phyloP scores from a whole-genome alignment of 2,797 vertebrate species.

The Poeciliopsis presidionis region DNA sequence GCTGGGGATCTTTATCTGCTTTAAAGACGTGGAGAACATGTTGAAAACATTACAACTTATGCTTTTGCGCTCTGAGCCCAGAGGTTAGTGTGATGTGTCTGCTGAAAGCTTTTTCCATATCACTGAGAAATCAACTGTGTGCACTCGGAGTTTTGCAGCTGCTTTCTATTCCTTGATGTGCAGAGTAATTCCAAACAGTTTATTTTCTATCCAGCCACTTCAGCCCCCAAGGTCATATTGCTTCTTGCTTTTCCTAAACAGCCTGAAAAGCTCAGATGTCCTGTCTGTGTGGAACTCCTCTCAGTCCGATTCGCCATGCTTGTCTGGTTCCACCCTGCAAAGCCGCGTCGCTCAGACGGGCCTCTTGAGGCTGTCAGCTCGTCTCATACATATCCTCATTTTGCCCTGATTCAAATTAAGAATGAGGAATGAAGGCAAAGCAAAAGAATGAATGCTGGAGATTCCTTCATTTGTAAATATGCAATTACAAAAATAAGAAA shows the following conservation, averaged over 20 bases:
- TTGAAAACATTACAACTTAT: conserved; percentile 65
- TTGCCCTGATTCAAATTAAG: background rate
- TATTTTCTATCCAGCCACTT: conserved; percentile 82
- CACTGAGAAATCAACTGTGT: conserved; percentile 69
- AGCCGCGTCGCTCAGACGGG: conserved; percentile 52
- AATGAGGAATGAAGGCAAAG: background rate
- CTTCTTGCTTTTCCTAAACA: conserved; percentile 73
- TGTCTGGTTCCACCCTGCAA: conserved; percentile 54
- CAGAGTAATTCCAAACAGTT: conserved; percentile 85
- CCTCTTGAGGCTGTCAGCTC: conserved; percentile 36
- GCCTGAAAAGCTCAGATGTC: conserved; percentile 70
- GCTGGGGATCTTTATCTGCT: conserved; percentile 50
- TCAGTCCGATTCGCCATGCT: conserved; percentile 60
- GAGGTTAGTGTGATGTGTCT: conserved; percentile 67
- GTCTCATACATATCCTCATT: conserved; percentile 40
- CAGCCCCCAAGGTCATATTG: conserved; percentile 77
- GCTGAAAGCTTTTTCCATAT: conserved; percentile 77
- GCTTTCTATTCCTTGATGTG: conserved; percentile 83
- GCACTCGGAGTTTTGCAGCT: conserved; percentile 77
- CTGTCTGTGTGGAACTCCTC: conserved; percentile 62
- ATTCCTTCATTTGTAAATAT: background rate
- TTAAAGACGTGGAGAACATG: conserved; percentile 58
- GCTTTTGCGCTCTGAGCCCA: conserved; percentile 57
- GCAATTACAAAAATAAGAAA: background rate
- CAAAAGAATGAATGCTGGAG: background rate